Conservation (phyloP, 2,797 vertebrate species). For the Sciurus carolinensis region DNA sequence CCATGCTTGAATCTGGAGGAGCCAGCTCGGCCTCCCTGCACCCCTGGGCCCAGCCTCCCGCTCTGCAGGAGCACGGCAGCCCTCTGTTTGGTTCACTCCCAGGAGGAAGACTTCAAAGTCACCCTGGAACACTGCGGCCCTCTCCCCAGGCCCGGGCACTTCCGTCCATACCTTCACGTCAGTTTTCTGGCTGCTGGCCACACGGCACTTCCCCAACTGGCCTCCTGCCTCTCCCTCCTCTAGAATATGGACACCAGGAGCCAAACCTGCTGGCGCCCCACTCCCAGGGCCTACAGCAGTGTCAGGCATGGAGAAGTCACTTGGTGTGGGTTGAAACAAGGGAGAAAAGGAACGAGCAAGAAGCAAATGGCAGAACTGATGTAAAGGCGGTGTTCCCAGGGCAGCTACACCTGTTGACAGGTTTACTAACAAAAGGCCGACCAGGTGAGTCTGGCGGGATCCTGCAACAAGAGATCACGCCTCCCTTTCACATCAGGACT, state of each 20-base stretch:
- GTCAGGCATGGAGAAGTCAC: too few relatives aligned
- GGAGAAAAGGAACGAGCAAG: too few relatives aligned
- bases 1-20: neutral
- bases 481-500: neutral
- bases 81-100: neutral
- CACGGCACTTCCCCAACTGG: accelerated
- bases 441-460: neutral
- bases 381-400: neutral
- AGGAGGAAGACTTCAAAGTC: neutral
- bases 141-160: too few relatives aligned
- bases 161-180: neutral
- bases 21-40: accelerated
- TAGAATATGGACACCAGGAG: neutral
- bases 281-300: neutral
- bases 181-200: accelerated
- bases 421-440: neutral
- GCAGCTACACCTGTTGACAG: neutral
- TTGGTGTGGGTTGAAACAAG: neutral
- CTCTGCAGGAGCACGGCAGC: too few relatives aligned
- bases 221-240: neutral
- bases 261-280: neutral
- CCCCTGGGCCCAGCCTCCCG: neutral
- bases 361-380: accelerated
- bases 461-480: neutral
- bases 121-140: neutral